phyloP scores from a whole-genome alignment of 2,797 vertebrate species.

The Pseudomugil gertrudae region DNA sequence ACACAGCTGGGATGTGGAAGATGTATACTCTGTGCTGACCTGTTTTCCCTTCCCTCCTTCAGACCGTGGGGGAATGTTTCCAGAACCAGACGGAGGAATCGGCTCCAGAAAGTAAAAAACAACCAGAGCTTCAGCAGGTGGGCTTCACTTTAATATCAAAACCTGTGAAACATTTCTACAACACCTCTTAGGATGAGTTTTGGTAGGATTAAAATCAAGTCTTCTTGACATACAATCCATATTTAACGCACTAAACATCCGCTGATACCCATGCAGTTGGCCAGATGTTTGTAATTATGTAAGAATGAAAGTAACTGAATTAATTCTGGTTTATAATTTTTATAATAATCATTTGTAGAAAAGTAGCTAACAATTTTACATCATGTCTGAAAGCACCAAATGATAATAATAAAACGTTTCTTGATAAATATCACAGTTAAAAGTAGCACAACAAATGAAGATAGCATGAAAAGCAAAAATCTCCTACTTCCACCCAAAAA shows the following conservation, averaged over 20 bases:
- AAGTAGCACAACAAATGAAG: slow-evolving; percentile 5
- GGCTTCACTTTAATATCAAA: slow-evolving; percentile 29
- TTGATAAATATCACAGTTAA: slow-evolving; percentile 4
- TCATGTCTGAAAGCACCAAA: too few relatives aligned
- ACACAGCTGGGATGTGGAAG: slow-evolving; percentile 8
- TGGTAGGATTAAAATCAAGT: too few relatives aligned
- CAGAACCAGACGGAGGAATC: slow-evolving; percentile 80
- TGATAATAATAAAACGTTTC: neutral
- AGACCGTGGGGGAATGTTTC: slow-evolving; percentile 77
- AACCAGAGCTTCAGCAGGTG: slow-evolving; percentile 78
- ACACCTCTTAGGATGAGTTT: too few relatives aligned
- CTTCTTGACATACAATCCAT: too few relatives aligned
- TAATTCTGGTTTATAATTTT: too few relatives aligned
- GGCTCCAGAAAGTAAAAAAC: slow-evolving; percentile 72
- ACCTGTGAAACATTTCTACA: too few relatives aligned
- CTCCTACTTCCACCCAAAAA: neutral
- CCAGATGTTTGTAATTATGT: too few relatives aligned
- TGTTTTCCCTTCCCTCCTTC: slow-evolving; percentile 20
- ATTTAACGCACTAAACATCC: too few relatives aligned
- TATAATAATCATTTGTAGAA: too few relatives aligned
- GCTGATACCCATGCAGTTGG: too few relatives aligned
- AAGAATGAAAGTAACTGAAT: too few relatives aligned
- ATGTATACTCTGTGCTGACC: neutral
- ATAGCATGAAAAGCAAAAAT: neutral
- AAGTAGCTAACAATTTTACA: too few relatives aligned